Conservation (phyloP, 1,140 invertebrate species). For the Hermetia illucens region DNA sequence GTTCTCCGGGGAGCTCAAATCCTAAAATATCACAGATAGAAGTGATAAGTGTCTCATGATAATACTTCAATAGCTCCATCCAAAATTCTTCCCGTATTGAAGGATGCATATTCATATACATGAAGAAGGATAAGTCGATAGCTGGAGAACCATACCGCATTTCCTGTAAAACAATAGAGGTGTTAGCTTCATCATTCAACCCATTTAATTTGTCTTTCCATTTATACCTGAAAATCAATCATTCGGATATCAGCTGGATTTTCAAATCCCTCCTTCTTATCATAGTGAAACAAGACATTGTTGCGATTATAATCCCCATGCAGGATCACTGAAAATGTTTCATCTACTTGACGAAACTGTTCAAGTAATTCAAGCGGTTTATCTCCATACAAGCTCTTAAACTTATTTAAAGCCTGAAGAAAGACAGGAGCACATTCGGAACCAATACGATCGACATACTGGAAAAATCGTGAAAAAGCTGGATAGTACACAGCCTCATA, state of each 20-base stretch:
- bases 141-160: conserved; percentile 19
- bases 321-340: conserved; percentile 17
- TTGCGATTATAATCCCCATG: conserved; percentile 28
- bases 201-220: too few relatives aligned
- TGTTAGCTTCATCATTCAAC: too few relatives aligned
- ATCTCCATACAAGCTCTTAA: conserved; percentile 13
- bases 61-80: conserved; percentile 7
- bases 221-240: conserved; percentile 24
- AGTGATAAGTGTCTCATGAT: conserved; percentile 7
- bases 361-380: conserved; percentile 17
- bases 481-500: conserved; percentile 16
- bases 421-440: too few relatives aligned
- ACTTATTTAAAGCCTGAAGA: conserved; percentile 2
- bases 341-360: conserved; percentile 13
- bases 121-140: conserved; percentile 21
- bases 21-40: conserved; percentile 3
- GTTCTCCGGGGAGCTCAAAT: neutral
- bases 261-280: conserved; percentile 7
- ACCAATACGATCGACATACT: conserved; percentile 15
- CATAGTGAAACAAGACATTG: conserved; percentile 22
- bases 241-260: conserved; percentile 12
- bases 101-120: conserved; percentile 22
- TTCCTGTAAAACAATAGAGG: conserved; percentile 15
- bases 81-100: conserved; percentile 8
- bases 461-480: conserved; percentile 21